Conservation (phyloP, 2,888 invertebrate genomes). For the Standfussiana lucernea region DNA sequence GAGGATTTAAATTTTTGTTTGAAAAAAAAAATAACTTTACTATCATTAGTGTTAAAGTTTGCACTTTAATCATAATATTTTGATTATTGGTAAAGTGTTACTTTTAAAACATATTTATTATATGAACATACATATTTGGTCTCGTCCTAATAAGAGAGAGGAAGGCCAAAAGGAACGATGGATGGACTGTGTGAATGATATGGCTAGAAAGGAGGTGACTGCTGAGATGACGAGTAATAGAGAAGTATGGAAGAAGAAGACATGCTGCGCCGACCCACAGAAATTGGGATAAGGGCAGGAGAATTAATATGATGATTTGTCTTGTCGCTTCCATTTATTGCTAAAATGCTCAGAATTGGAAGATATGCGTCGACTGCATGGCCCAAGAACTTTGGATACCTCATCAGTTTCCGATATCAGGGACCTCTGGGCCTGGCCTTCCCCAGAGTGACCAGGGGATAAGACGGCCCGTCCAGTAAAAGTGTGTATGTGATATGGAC, state of each 20-base stretch:
- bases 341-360: not conserved
- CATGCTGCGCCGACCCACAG: too few relatives aligned
- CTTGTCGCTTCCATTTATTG: not conserved
- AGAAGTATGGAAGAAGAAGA: too few relatives aligned
- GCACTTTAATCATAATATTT: not conserved
- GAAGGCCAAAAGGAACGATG: too few relatives aligned
- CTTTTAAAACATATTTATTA: not conserved
- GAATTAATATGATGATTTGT: too few relatives aligned
- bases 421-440: not conserved
- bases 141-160: not conserved
- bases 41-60: not conserved
- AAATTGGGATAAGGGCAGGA: too few relatives aligned
- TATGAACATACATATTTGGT: not conserved
- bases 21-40: constrained; percentile 2
- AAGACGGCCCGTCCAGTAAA: not conserved
- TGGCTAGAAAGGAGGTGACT: too few relatives aligned
- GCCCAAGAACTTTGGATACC: too few relatives aligned
- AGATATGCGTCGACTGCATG: too few relatives aligned
- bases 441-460: not conserved
- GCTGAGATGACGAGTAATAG: too few relatives aligned
- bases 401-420: too few relatives aligned
- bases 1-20: constrained; percentile 10
- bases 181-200: too few relatives aligned
- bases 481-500: too few relatives aligned
- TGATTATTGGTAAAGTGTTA: constrained; percentile 11